A percentile compares a stretch with the other conserved stretches of the same genome.
Conservation (phyloP, 2,797 vertebrate species). For the Enteromius thamalakanensis region DNA sequence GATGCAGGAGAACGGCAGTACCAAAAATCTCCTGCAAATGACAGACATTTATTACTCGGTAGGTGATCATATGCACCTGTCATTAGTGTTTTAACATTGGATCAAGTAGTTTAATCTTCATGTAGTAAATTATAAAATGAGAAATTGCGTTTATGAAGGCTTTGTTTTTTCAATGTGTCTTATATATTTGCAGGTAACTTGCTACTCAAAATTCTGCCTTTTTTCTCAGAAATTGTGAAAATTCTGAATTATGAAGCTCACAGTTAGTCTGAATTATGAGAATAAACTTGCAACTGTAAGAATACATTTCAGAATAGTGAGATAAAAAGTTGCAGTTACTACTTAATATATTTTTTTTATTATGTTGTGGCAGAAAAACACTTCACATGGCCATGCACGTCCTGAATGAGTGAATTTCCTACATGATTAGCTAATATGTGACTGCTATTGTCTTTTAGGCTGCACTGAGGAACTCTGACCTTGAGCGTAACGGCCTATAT, state of each 20-base stretch:
- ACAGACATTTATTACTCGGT: constrained; percentile 96
- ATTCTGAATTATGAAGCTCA: neutral
- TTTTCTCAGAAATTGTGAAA: neutral
- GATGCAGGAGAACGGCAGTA: constrained; percentile 99
- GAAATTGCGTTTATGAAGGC: neutral
- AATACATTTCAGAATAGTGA: neutral
- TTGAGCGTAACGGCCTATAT: constrained; percentile 93
- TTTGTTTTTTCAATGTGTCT: neutral
- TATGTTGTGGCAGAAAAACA: neutral
- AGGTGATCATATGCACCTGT: constrained; percentile 55
- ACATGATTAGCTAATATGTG: neutral
- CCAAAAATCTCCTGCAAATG: constrained; percentile 98
- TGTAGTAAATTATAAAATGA: neutral
- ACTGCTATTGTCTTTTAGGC: constrained; percentile 75
- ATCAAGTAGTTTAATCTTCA: neutral
- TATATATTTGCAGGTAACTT: neutral
- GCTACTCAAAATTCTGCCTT: neutral
- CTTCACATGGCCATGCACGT: neutral
- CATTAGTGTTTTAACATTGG: neutral
- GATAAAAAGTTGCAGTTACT: neutral
- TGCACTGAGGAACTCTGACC: constrained; percentile 89
- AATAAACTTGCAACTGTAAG: neutral
- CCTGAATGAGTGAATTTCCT: neutral
- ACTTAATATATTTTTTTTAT: neutral
- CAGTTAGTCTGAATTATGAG: neutral